Evolutionary conservation across 2,888 invertebrate genomes (phyloP).

Genomic region (Cerastoderma edule): DNA sequence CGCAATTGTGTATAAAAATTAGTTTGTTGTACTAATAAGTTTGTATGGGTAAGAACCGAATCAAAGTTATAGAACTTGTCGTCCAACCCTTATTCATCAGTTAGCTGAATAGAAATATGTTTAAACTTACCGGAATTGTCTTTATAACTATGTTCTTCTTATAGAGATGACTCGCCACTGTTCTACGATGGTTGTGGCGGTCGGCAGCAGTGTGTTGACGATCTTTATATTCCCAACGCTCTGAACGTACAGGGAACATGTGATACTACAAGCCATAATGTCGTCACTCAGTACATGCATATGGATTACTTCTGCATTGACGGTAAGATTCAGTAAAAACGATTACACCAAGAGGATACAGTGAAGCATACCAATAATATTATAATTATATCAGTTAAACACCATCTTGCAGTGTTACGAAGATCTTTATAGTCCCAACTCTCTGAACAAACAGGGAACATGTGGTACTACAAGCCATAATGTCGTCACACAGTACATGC

Average conservation of each 20-base stretch:
- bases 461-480: neutral
- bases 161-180: neutral
- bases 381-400: no score
- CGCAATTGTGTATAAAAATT: no score
- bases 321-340: neutral
- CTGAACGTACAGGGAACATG: neutral
- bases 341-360: no score
- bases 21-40: no score
- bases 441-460: neutral
- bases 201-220: neutral
- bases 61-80: no score
- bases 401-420: neutral
- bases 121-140: no score
- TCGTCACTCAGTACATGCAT: constrained; percentile 14
- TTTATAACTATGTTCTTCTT: no score
- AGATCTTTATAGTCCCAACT: neutral
- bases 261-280: neutral
- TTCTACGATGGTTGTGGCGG: constrained; percentile 11
- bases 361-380: no score
- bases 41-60: no score
- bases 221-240: neutral
- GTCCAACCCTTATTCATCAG: no score
- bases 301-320: constrained; percentile 15
- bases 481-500: constrained; percentile 9
- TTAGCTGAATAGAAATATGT: no score